These are phyloP conservation scores for Stichopus chloronotus DNA, from an alignment of 35 echinoderm and acorn worm genomes.

Conservation along the genomic window DNA sequence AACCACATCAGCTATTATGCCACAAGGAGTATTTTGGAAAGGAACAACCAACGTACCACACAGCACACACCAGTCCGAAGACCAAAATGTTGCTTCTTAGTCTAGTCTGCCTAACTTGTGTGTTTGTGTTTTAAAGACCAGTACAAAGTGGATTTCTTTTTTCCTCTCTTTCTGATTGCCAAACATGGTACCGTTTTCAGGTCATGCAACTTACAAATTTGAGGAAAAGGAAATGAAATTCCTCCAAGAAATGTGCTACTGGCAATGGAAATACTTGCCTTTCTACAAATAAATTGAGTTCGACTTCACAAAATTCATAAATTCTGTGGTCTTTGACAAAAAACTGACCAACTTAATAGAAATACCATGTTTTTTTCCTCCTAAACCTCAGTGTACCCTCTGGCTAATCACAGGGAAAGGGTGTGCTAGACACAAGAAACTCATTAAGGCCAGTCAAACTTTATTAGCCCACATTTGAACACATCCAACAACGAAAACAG, in stretches of 20 bases:
- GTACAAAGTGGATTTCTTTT: no score
- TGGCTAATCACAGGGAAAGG: neutral
- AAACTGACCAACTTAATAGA: constrained; percentile 8
- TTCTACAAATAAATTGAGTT: neutral
- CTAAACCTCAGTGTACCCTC: neutral
- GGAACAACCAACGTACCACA: neutral
- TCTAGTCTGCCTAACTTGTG: no score
- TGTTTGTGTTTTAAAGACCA: no score
- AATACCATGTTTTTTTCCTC: constrained; percentile 9
- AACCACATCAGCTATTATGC: neutral
- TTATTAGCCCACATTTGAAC: neutral
- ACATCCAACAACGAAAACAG: neutral
- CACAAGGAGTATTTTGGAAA: neutral
- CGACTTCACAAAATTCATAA: constrained; percentile 28
- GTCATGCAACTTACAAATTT: constrained; percentile 1
- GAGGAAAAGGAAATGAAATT: neutral
- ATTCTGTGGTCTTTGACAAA: constrained; percentile 27
- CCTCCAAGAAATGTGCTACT: constrained; percentile 4
- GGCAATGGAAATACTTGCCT: constrained; percentile 25
- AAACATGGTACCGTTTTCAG: neutral
- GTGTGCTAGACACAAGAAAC: neutral
- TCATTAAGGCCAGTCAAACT: neutral
- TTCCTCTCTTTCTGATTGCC: neutral
- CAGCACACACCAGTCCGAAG: no score
- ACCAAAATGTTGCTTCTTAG: no score